Evolutionary conservation across 1,140 invertebrate genomes (phyloP).

Genomic region (Lycorma delicatula): DNA sequence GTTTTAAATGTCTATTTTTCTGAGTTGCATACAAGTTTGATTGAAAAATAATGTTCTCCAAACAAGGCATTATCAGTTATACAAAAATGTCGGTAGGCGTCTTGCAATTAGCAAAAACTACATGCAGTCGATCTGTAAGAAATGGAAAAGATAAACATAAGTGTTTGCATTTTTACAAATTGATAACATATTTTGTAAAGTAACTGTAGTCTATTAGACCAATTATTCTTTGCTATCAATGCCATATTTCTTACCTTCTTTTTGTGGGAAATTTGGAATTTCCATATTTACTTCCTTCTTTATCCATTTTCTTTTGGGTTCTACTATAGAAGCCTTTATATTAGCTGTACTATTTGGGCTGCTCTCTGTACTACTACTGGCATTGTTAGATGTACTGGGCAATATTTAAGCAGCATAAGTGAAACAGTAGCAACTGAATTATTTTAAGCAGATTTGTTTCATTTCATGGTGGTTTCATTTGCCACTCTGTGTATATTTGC

Average conservation of each 20-base stretch:
- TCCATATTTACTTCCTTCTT: neutral
- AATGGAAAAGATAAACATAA: neutral
- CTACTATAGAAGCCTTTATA: too few relatives aligned
- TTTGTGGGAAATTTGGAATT: neutral
- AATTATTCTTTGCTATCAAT: neutral
- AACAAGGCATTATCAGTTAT: neutral
- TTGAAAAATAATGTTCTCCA: neutral
- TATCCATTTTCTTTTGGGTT: neutral
- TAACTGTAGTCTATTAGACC: neutral
- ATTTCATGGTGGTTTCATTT: too few relatives aligned
- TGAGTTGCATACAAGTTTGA: neutral
- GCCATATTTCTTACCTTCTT: neutral
- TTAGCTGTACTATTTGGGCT: too few relatives aligned
- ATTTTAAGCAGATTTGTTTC: too few relatives aligned
- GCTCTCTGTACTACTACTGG: too few relatives aligned
- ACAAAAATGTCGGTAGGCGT: neutral
- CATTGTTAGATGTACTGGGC: too few relatives aligned
- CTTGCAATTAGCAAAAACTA: neutral
- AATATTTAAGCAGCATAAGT: too few relatives aligned
- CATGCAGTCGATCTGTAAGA: neutral
- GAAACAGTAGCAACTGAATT: too few relatives aligned
- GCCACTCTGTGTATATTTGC: too few relatives aligned
- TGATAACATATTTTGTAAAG: neutral
- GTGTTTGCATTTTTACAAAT: neutral
- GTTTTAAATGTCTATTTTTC: neutral